Evolutionary conservation across 2,797 vertebrate genomes (phyloP).

Genomic region (Gambelia wislizenii): DNA sequence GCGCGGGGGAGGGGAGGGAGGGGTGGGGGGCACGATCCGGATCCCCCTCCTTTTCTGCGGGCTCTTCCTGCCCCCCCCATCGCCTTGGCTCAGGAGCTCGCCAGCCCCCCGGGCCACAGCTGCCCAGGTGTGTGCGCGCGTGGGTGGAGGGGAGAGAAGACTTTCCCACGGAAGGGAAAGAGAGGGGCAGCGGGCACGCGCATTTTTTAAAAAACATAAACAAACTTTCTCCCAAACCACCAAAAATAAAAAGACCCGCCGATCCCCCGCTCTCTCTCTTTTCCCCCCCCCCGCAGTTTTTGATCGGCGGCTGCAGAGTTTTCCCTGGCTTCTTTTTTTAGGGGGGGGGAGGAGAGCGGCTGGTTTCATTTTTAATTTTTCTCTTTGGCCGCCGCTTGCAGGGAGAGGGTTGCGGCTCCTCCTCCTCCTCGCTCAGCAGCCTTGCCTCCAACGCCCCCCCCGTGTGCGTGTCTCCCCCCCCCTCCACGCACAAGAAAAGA

Average conservation of each 20-base stretch:
- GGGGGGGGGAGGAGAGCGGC: neutral
- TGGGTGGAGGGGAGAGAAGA: neutral
- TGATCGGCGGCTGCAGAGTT: neutral
- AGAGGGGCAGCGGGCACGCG: rapidly evolving
- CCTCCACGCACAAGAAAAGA: neutral
- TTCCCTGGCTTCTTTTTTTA: neutral
- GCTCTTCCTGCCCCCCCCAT: too few relatives aligned
- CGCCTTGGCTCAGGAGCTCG: too few relatives aligned
- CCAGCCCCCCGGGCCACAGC: neutral
- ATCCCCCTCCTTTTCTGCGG: too few relatives aligned
- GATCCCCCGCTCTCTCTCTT: too few relatives aligned
- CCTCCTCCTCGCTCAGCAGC: neutral
- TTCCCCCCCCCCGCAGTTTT: too few relatives aligned
- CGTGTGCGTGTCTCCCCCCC: too few relatives aligned
- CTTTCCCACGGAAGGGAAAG: neutral
- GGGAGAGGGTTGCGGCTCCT: neutral
- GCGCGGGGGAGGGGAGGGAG: too few relatives aligned
- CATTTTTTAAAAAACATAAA: rapidly evolving
- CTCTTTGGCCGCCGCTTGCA: too few relatives aligned
- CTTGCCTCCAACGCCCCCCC: too few relatives aligned
- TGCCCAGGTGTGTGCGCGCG: neutral
- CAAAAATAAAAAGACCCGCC: neutral
- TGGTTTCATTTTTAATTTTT: neutral
- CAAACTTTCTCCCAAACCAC: neutral
- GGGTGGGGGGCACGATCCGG: too few relatives aligned